These are phyloP conservation scores for Paragorgia papillata DNA, from an alignment of 92 coral and sea anemone genomes.

Conservation along the genomic window DNA sequence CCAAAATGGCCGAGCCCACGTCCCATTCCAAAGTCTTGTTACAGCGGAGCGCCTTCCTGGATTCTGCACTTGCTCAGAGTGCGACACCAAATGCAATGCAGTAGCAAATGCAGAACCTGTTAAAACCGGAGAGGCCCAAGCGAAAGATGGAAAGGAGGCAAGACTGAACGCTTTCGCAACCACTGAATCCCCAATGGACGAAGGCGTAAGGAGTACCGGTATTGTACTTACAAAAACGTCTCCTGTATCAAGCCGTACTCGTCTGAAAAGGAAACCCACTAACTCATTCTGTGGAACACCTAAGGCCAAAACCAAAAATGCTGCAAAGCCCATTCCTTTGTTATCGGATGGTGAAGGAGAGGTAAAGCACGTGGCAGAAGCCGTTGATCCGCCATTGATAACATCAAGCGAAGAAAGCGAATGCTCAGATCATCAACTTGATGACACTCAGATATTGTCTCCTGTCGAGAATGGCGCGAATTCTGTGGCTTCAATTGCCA, in stretches of 20 bases:
- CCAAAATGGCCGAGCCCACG: slow-evolving; percentile 62
- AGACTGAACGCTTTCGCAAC: not conserved
- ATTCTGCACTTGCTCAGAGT: too few relatives aligned
- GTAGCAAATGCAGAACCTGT: not conserved
- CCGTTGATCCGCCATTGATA: not conserved
- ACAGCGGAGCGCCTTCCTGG: not conserved
- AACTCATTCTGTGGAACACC: not conserved
- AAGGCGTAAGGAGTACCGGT: not conserved
- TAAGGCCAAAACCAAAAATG: not conserved
- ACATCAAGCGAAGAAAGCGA: slow-evolving; percentile 21
- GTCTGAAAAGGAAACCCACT: slow-evolving; percentile 27
- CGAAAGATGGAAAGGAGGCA: not conserved
- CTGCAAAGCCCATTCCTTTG: not conserved
- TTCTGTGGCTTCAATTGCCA: not conserved
- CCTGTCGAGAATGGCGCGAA: slow-evolving; percentile 3
- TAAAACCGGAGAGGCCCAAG: not conserved
- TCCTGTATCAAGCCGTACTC: slow-evolving; percentile 38
- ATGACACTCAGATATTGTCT: slow-evolving; percentile 35
- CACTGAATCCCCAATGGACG: not conserved
- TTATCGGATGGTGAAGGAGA: not conserved
- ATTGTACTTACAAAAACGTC: not conserved
- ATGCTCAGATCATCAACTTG: slow-evolving; percentile 8
- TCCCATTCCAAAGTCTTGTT: slow-evolving; percentile 48
- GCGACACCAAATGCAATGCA: not conserved
- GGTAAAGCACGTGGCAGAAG: not conserved